Evolutionary conservation across 2,113 vertebrate species (phyloP).

Genomic region (Aegithalos caudatus): DNA sequence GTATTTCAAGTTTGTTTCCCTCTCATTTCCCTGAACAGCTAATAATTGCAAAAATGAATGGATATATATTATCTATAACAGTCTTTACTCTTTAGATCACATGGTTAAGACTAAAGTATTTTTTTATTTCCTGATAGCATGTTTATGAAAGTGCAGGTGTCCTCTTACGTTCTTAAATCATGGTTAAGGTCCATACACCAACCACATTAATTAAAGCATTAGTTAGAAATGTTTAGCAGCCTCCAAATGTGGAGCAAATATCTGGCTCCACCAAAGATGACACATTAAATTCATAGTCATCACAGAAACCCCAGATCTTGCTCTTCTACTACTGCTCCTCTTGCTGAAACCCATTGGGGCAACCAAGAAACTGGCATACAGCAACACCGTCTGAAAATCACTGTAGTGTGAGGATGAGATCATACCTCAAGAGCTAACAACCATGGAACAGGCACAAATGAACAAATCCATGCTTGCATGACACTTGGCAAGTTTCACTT

Average conservation of each 20-base stretch:
- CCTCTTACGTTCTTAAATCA: not conserved
- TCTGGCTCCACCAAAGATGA: not conserved
- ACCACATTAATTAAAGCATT: not conserved
- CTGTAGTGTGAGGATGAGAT: not conserved
- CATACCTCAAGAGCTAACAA: not conserved
- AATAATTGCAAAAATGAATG: not conserved
- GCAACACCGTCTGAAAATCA: not conserved
- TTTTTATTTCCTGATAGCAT: not conserved
- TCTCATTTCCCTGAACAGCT: not conserved
- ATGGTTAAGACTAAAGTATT: not conserved
- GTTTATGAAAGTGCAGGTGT: not conserved
- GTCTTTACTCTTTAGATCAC: not conserved
- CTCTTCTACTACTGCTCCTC: not conserved
- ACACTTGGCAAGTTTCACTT: not conserved
- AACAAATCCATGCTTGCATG: not conserved
- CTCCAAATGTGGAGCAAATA: not conserved
- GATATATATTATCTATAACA: not conserved
- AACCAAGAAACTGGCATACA: not conserved
- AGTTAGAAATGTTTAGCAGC: not conserved
- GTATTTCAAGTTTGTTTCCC: not conserved
- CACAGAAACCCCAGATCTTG: not conserved
- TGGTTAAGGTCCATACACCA: not conserved
- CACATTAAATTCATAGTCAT: not conserved
- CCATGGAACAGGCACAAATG: not conserved
- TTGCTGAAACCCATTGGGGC: not conserved